phyloP scores from a whole-genome alignment of 2,113 vertebrate species.

The Cephalopholis sonnerati region DNA sequence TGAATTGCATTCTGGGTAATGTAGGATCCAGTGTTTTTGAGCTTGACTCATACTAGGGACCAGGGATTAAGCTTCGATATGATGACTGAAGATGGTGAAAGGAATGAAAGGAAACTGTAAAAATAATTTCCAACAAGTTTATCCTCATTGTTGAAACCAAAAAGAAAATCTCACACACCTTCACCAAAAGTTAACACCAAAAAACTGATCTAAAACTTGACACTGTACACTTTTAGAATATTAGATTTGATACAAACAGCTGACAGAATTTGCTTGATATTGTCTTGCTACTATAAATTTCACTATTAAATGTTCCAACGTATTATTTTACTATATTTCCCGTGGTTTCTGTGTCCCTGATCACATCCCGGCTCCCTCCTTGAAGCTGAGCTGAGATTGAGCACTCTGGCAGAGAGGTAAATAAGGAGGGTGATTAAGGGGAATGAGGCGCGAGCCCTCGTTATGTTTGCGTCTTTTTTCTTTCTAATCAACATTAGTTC shows the following conservation, averaged over 20 bases:
- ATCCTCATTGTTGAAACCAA: not conserved
- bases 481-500: constrained; percentile 82
- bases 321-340: not conserved
- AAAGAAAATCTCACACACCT: not conserved
- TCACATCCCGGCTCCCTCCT: not conserved
- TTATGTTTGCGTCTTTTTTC: constrained; percentile 60
- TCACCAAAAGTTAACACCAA: not conserved
- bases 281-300: not conserved
- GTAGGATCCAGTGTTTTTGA: not conserved
- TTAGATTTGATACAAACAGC: not conserved
- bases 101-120: not conserved
- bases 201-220: not conserved
- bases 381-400: constrained; percentile 22
- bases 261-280: not conserved
- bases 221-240: not conserved
- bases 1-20: not conserved
- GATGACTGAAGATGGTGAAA: not conserved
- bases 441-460: constrained; percentile 63
- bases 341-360: not conserved
- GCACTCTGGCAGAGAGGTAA: constrained; percentile 61
- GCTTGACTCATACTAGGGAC: not conserved
- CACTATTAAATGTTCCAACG: not conserved
- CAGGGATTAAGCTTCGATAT: not conserved
- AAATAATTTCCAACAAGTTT: not conserved
- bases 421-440: constrained; percentile 72